Percentiles rank a stretch among this genome's conserved stretches.
Evolutionary conservation across 2,113 vertebrate genomes (phyloP).

Genomic region (Spheniscus mendiculus): DNA sequence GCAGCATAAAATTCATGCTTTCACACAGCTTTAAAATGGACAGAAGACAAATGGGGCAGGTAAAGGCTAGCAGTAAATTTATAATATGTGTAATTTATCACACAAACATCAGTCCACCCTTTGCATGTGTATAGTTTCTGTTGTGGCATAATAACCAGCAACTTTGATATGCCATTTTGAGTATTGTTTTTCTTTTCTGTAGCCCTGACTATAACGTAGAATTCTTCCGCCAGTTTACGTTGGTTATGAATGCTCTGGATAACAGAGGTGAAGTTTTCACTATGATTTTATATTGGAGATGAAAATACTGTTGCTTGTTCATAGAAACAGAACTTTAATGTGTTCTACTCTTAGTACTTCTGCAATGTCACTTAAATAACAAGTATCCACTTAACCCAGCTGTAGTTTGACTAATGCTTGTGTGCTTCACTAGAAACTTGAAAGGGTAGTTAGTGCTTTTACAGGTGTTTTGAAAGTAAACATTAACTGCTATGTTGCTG

Average conservation of each 20-base stretch:
- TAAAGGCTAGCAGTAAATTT: not conserved
- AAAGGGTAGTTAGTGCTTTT: not conserved
- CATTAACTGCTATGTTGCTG: not conserved
- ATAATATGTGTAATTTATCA: not conserved
- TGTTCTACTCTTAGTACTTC: not conserved
- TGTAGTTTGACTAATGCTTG: not conserved
- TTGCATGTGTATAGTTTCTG: not conserved
- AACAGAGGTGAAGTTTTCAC: constrained; percentile 88
- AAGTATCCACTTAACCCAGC: not conserved
- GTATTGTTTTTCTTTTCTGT: constrained; percentile 58
- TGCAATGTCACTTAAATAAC: not conserved
- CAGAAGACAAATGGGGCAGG: not conserved
- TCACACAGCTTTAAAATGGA: not conserved
- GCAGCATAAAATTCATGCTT: not conserved
- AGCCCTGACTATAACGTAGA: constrained; percentile 98
- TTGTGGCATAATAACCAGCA: not conserved
- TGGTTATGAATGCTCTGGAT: constrained; percentile 99
- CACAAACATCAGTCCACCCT: fast-evolving
- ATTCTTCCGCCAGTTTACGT: constrained; percentile 93
- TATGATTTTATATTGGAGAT: not conserved
- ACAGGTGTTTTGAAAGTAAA: not conserved
- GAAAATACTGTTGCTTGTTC: not conserved
- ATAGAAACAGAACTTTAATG: not conserved
- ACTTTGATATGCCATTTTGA: not conserved
- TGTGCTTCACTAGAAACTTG: not conserved